phyloP scores from a whole-genome alignment of 1,140 invertebrate species.

The Megalonaias nervosa region DNA sequence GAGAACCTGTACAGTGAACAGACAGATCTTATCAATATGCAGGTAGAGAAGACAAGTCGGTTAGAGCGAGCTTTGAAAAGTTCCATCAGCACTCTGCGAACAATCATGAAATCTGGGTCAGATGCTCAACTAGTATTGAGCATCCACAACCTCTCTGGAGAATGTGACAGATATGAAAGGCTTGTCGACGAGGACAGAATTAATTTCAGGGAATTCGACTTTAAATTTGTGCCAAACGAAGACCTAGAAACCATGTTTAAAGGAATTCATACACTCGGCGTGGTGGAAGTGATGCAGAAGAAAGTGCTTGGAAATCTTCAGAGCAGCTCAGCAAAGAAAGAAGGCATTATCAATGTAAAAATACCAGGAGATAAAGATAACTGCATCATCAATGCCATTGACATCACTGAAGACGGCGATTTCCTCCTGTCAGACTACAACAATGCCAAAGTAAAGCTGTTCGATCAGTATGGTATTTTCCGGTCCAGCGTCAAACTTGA shows the following conservation, averaged over 20 bases:
- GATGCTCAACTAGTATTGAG: no score
- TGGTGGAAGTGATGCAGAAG: conserved; percentile 31
- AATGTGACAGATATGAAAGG: conserved; percentile 28
- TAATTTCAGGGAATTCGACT: conserved; percentile 30
- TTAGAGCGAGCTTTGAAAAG: no score
- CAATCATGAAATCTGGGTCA: no score
- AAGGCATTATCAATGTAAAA: conserved; percentile 29
- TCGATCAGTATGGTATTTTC: conserved; percentile 31
- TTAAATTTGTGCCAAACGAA: conserved; percentile 28
- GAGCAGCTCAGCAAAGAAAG: conserved; percentile 31
- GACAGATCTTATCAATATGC: no score
- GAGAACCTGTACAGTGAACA: no score
- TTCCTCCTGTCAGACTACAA: conserved; percentile 34
- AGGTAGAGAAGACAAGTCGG: no score
- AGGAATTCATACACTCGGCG: conserved; percentile 26
- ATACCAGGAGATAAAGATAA: conserved; percentile 29
- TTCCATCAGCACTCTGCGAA: no score
- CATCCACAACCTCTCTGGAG: conserved; percentile 1
- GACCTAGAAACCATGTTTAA: conserved; percentile 27
- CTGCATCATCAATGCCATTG: conserved; percentile 33
- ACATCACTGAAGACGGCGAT: conserved; percentile 24
- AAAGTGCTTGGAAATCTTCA: conserved; percentile 26
- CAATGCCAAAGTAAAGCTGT: conserved; percentile 30
- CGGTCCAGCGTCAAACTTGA: conserved; percentile 26
- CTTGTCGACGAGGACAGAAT: conserved; percentile 29